Percentiles rank a stretch among this genome's conserved stretches.
These are phyloP conservation scores for Aphis craccivora DNA, from an alignment of 1,140 invertebrate species.

Conservation along the genomic window DNA sequence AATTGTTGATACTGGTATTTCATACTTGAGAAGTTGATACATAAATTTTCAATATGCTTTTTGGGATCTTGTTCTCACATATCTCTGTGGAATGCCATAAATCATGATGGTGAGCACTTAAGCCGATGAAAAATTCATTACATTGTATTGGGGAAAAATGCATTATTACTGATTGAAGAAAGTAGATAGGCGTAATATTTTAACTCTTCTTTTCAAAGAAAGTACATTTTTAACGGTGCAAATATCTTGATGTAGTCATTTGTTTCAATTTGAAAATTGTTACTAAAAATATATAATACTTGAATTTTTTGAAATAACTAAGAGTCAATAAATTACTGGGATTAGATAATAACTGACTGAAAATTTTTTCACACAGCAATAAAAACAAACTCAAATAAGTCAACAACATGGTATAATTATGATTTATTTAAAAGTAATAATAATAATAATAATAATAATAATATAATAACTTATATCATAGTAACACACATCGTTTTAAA, in stretches of 20 bases:
- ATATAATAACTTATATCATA: slow-evolving; percentile 36
- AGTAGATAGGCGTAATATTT: too few relatives aligned
- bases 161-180: too few relatives aligned
- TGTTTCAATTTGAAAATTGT: neutral
- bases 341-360: neutral
- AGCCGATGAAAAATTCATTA: too few relatives aligned
- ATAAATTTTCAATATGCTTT: too few relatives aligned
- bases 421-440: slow-evolving; percentile 33
- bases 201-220: too few relatives aligned
- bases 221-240: too few relatives aligned
- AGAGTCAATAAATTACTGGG: neutral
- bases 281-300: neutral
- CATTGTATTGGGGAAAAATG: too few relatives aligned
- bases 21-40: too few relatives aligned
- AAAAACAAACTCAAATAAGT: slow-evolving; percentile 12
- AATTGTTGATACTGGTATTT: neutral
- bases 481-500: slow-evolving; percentile 41
- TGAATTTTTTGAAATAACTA: neutral
- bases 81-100: too few relatives aligned
- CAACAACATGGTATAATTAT: slow-evolving; percentile 54
- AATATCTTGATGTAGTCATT: neutral
- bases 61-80: too few relatives aligned
- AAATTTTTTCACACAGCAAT: neutral
- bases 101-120: too few relatives aligned
- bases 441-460: slow-evolving; percentile 47